These are phyloP conservation scores for Hipposideros armiger DNA, from an alignment of 2,113 vertebrate genomes.

Conservation along the genomic window DNA sequence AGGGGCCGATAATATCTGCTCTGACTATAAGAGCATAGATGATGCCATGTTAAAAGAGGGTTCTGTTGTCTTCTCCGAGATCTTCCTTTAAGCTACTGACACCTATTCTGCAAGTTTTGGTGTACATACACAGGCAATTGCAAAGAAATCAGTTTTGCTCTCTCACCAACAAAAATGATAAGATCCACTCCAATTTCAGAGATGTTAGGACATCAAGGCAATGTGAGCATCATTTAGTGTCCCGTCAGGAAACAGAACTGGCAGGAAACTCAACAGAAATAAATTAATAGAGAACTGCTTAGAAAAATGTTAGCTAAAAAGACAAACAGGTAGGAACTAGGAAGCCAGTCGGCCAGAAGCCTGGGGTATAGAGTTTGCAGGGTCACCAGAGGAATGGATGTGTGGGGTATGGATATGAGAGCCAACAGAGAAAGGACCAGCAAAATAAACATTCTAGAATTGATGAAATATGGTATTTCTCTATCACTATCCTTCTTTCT, in stretches of 20 bases:
- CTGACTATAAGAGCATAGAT: not conserved
- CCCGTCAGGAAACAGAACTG: not conserved
- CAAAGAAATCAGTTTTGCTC: not conserved
- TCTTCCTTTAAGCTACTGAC: not conserved
- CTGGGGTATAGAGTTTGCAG: not conserved
- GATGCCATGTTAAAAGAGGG: not conserved
- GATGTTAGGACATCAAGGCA: not conserved
- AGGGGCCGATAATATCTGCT: not conserved
- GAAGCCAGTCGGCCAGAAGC: not conserved
- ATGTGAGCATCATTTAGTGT: not conserved
- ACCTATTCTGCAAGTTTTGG: not conserved
- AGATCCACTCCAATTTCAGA: not conserved
- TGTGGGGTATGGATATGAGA: not conserved
- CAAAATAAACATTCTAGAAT: not conserved
- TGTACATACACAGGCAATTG: not conserved
- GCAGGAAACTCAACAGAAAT: not conserved
- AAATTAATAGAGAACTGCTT: not conserved
- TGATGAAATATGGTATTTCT: not conserved
- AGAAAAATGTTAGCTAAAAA: not conserved
- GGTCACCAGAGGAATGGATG: not conserved
- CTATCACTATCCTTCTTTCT: not conserved
- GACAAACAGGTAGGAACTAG: not conserved
- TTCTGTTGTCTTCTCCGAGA: not conserved
- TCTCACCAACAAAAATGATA: not conserved
- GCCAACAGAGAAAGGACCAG: not conserved